phyloP scores from a whole-genome alignment of 1,140 invertebrate species.

The Eupristina koningsbergeri region DNA sequence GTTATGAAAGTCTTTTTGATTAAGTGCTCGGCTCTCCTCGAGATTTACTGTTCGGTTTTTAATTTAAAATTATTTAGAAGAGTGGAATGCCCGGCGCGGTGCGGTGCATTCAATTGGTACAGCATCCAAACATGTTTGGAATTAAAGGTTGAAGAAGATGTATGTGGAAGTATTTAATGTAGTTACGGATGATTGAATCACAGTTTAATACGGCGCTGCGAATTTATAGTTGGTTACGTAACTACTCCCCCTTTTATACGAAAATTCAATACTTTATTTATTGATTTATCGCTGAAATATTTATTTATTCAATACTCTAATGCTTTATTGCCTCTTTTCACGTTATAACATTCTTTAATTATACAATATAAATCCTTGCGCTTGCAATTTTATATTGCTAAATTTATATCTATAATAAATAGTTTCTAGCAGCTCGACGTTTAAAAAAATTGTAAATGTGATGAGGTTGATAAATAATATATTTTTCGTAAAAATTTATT shows the following conservation, averaged over 20 bases:
- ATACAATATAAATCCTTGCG: neutral
- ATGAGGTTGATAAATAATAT: too few species aligned
- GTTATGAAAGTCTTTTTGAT: constrained; percentile 20
- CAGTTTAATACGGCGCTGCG: neutral
- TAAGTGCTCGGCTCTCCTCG: neutral
- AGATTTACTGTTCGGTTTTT: constrained; percentile 16
- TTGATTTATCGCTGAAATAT: neutral
- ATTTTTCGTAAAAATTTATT: too few species aligned
- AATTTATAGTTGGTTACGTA: neutral
- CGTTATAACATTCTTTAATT: too few species aligned
- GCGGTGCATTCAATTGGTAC: neutral
- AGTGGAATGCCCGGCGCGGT: neutral
- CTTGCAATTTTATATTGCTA: neutral
- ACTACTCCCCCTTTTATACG: neutral
- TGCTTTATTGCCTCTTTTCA: neutral
- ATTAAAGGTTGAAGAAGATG: neutral
- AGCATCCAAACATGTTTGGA: constrained; percentile 16
- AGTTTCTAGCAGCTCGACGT: neutral
- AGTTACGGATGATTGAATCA: constrained; percentile 36
- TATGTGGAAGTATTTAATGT: constrained; percentile 8
- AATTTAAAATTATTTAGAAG: neutral
- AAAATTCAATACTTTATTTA: neutral
- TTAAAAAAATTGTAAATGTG: neutral
- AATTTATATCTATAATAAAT: neutral
- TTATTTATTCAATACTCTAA: neutral